Evolutionary conservation across 2,888 invertebrate genomes (phyloP).

Genomic region (Cheilosia pagana): DNA sequence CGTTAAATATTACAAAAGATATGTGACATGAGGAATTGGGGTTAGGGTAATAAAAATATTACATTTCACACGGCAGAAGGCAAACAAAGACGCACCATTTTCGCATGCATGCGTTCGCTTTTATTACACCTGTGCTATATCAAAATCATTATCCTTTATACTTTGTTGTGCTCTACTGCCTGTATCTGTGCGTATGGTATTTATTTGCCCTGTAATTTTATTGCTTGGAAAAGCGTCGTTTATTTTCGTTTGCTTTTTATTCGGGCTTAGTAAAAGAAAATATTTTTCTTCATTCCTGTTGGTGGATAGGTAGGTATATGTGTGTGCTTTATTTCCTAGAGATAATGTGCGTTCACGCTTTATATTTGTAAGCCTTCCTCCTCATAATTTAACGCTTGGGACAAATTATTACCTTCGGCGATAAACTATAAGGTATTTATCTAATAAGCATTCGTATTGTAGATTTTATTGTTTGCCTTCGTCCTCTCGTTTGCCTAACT

Average conservation of each 20-base stretch:
- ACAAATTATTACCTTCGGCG: slow-evolving; percentile 67
- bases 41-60: slow-evolving; percentile 61
- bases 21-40: slow-evolving; percentile 38
- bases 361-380: slow-evolving; percentile 32
- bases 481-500: slow-evolving; percentile 24
- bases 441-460: slow-evolving; percentile 69
- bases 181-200: slow-evolving; percentile 46
- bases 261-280: slow-evolving; percentile 58
- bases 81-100: slow-evolving; percentile 66
- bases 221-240: slow-evolving; percentile 72
- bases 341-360: slow-evolving; percentile 62
- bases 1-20: slow-evolving; percentile 48
- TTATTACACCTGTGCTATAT: slow-evolving; percentile 74
- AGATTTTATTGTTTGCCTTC: slow-evolving; percentile 45
- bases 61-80: slow-evolving; percentile 70
- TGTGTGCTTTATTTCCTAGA: slow-evolving; percentile 47
- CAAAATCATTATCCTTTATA: slow-evolving; percentile 71
- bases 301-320: too few species aligned
- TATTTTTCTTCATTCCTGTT: slow-evolving; percentile 60
- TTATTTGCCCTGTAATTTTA: slow-evolving; percentile 72
- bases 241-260: slow-evolving; percentile 70
- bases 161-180: slow-evolving; percentile 46
- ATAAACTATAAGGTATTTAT: slow-evolving; percentile 71
- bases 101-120: slow-evolving; percentile 70
- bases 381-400: slow-evolving; percentile 62